Evolutionary conservation across 2,113 vertebrate species (phyloP).

Genomic region (Capricornis sumatraensis): DNA sequence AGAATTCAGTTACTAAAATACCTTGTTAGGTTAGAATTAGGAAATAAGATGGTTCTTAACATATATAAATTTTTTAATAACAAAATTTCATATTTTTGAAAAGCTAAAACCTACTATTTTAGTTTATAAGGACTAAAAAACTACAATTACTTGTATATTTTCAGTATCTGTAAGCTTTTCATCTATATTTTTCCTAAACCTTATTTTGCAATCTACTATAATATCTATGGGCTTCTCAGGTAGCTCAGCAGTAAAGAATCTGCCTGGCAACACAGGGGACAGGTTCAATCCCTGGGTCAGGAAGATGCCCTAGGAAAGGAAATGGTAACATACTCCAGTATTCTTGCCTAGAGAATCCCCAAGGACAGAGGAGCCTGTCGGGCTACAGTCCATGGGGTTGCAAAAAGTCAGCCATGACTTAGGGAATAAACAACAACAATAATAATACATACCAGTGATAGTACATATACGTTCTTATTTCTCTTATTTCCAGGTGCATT

Average conservation of each 20-base stretch:
- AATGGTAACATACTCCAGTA: not conserved
- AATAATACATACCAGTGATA: not conserved
- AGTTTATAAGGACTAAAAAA: not conserved
- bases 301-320: not conserved
- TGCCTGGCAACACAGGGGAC: not conserved
- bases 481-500: not conserved
- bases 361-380: not conserved
- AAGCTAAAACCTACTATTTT: not conserved
- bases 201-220: constrained; percentile 8
- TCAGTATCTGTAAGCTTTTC: not conserved
- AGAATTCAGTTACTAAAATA: constrained; percentile 30
- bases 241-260: not conserved
- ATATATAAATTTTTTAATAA: not conserved
- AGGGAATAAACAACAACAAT: not conserved
- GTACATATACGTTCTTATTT: not conserved
- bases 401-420: not conserved
- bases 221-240: not conserved
- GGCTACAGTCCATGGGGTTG: not conserved
- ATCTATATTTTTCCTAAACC: not conserved
- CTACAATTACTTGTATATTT: constrained; percentile 4
- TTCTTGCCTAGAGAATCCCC: not conserved
- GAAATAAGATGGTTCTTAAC: not conserved
- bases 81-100: not conserved
- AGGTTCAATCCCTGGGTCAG: not conserved
- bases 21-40: not conserved